A percentile compares a stretch with the other conserved stretches of the same genome.
Evolutionary conservation across 2,797 vertebrate genomes (phyloP).

Genomic region (Siniperca obscura): DNA sequence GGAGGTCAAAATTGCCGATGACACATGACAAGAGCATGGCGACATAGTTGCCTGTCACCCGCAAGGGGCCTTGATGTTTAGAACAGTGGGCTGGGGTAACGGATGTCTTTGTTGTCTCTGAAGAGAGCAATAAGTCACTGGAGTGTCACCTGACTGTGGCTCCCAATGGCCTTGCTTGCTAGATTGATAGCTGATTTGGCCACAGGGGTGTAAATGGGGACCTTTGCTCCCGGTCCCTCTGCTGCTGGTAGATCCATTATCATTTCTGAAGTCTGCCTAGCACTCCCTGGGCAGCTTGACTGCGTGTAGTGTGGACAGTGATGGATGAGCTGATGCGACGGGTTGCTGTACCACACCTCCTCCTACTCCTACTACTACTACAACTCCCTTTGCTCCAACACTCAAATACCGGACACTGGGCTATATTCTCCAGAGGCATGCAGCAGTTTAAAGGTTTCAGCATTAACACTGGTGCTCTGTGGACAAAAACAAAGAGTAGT

Average conservation of each 20-base stretch:
- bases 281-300: conserved; percentile 59
- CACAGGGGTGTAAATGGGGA: conserved; percentile 75
- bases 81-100: conserved; percentile 44
- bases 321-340: conserved; percentile 73
- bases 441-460: conserved; percentile 44
- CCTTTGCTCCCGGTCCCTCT: conserved; percentile 70
- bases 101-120: conserved; percentile 70
- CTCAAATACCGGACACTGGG: conserved; percentile 46
- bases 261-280: conserved; percentile 66
- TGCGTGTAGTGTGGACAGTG: conserved; percentile 73
- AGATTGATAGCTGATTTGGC: conserved; percentile 84
- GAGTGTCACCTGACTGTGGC: conserved; percentile 73
- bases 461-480: conserved; percentile 3
- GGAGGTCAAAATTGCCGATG: conserved; percentile 59
- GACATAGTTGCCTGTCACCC: conserved; percentile 69
- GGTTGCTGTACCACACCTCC: conserved; percentile 64
- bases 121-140: conserved; percentile 75
- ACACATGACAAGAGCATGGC: conserved; percentile 63
- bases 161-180: conserved; percentile 73
- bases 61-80: conserved; percentile 72
- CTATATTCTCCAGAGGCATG: conserved; percentile 28
- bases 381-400: conserved; percentile 47
- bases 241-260: conserved; percentile 73
- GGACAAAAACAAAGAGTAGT: conserved; percentile 24
- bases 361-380: conserved; percentile 46